Percentiles rank a stretch among this genome's conserved stretches.
phyloP scores from a whole-genome alignment of 2,797 vertebrate species.

The Acrocephalus scirpaceus region DNA sequence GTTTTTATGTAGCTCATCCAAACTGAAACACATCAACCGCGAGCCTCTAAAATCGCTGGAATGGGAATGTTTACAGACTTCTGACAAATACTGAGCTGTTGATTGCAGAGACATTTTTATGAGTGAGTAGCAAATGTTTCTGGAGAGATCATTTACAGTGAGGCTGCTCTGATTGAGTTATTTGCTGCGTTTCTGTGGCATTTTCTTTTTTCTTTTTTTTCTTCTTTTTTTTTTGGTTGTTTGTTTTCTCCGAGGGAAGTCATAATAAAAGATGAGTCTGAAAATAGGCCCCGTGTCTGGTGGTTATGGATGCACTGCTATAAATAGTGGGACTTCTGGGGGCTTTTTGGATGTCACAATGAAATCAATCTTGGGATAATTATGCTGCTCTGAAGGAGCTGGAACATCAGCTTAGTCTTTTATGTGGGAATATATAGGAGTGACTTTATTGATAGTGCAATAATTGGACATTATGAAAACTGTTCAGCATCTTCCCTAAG shows the following conservation, averaged over 20 bases:
- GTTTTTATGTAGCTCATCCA: background rate
- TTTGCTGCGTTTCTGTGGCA: background rate
- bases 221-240: background rate
- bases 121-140: background rate
- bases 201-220: background rate
- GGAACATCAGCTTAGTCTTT: background rate
- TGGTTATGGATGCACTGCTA: background rate
- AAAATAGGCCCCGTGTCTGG: background rate
- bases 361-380: conserved; percentile 35
- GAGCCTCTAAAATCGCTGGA: background rate
- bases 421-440: background rate
- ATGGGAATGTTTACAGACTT: background rate
- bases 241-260: conserved; percentile 18
- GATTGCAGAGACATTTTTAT: background rate
- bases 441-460: background rate
- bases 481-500: background rate
- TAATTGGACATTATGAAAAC: background rate
- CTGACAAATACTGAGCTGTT: background rate
- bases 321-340: conserved; percentile 29
- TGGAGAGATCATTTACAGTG: background rate
- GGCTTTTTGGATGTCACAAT: background rate
- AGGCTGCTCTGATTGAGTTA: background rate
- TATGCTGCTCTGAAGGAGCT: background rate
- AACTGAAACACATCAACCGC: background rate
- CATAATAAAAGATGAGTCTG: background rate